Evolutionary conservation across 2,113 vertebrate species (phyloP).

Genomic region (Paramisgurnus dabryanus): DNA sequence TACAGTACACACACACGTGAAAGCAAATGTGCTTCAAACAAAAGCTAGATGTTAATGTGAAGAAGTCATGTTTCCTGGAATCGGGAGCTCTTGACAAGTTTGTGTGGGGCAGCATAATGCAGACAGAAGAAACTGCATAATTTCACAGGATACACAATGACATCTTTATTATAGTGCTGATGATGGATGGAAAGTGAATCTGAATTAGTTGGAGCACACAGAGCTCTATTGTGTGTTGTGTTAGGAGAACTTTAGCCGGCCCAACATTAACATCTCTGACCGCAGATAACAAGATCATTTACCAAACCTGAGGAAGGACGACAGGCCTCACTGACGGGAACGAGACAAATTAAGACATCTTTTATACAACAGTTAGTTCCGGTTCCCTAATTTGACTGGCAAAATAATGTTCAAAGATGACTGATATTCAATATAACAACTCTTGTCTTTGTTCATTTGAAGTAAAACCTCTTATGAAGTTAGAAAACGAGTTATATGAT

Average conservation of each 20-base stretch:
- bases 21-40: constrained; percentile 16
- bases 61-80: constrained; percentile 37
- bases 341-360: not conserved
- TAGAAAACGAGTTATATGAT: too few species aligned
- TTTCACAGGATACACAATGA: constrained; percentile 45
- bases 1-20: constrained; percentile 20
- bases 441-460: too few species aligned
- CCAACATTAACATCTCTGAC: constrained; percentile 25
- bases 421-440: too few species aligned
- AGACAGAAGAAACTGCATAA: constrained; percentile 43
- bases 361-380: not conserved
- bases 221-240: constrained; percentile 51
- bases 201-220: constrained; percentile 41
- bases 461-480: too few species aligned
- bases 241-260: constrained; percentile 45
- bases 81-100: constrained; percentile 11
- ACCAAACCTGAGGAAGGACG: constrained; percentile 24
- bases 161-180: constrained; percentile 40
- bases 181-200: constrained; percentile 37
- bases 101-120: constrained; percentile 32
- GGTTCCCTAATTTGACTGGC: not conserved
- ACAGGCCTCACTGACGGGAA: constrained; percentile 28
- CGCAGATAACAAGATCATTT: constrained; percentile 50
- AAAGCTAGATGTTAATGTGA: constrained; percentile 26
- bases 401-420: not conserved